Evolutionary conservation across 2,888 invertebrate genomes (phyloP).

Genomic region (Dorcus parallelipipedus): DNA sequence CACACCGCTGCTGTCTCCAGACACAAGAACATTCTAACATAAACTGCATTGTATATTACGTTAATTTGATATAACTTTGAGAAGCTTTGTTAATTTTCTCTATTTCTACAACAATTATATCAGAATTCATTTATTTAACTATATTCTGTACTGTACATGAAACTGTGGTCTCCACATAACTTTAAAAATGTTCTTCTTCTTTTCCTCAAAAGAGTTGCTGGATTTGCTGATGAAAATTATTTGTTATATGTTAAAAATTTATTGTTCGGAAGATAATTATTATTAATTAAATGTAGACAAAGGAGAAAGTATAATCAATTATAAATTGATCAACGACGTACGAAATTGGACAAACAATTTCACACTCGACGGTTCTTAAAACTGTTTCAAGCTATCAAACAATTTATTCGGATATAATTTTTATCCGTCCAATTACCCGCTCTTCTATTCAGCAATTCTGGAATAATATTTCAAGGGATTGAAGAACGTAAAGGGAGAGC

Average conservation of each 20-base stretch:
- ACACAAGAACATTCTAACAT: conserved; percentile 8
- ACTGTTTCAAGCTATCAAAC: conserved; percentile 28
- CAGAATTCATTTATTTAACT: too few species aligned
- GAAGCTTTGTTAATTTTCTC: too few species aligned
- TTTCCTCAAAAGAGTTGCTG: too few species aligned
- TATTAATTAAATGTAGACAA: neutral
- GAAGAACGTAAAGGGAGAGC: conserved; percentile 45
- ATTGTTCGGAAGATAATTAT: too few species aligned
- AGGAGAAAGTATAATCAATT: conserved; percentile 22
- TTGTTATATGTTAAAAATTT: too few species aligned
- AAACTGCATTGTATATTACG: conserved; percentile 19
- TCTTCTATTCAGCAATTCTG: conserved; percentile 48
- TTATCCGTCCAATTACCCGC: conserved; percentile 49
- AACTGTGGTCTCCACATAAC: too few species aligned
- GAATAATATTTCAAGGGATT: conserved; percentile 50
- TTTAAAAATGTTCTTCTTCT: too few species aligned
- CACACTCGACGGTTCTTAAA: conserved; percentile 29
- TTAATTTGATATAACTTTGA: conserved; percentile 2
- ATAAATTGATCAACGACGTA: conserved; percentile 25
- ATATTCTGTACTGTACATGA: too few species aligned
- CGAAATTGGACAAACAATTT: conserved; percentile 26
- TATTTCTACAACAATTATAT: too few species aligned
- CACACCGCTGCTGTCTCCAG: conserved; percentile 15
- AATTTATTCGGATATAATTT: conserved; percentile 41
- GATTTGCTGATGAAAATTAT: too few species aligned